A percentile compares a stretch with the other conserved stretches of the same genome.
These are phyloP conservation scores for Rana temporaria DNA, from an alignment of 2,113 vertebrate genomes.

Conservation along the genomic window DNA sequence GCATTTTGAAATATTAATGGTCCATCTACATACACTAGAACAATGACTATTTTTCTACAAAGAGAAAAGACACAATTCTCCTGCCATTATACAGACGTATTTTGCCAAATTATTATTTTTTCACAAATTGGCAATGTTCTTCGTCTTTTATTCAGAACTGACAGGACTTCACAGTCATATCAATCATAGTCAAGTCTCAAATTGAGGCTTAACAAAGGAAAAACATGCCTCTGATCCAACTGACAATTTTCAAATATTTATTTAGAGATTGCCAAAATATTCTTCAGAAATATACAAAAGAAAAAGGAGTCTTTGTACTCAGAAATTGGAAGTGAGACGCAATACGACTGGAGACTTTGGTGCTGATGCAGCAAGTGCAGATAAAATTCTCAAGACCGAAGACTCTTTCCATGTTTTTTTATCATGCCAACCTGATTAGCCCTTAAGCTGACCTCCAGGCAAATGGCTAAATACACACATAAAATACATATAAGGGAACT, in stretches of 20 bases:
- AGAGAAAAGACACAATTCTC: constrained; percentile 20
- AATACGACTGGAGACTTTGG: no score
- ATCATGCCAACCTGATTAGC: neutral
- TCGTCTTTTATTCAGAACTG: neutral
- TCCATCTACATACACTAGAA: neutral
- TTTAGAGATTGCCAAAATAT: neutral
- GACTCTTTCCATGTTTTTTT: neutral
- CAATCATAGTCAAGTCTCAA: constrained; percentile 12
- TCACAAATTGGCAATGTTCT: constrained; percentile 26
- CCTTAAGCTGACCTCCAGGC: no score
- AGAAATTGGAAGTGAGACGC: no score
- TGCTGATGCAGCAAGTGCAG: neutral
- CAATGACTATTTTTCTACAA: constrained; percentile 8
- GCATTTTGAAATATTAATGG: constrained; percentile 25
- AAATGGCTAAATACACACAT: no score
- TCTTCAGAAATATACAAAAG: neutral
- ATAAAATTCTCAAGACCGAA: neutral
- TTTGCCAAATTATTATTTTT: constrained; percentile 26
- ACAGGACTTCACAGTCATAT: constrained; percentile 12
- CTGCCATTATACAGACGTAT: neutral
- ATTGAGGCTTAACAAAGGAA: neutral
- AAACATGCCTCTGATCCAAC: neutral
- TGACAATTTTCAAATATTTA: constrained; percentile 7
- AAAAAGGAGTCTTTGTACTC: neutral
- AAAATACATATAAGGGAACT: no score